Conservation (phyloP, 2,113 vertebrate species). For the Lepus americanus region DNA sequence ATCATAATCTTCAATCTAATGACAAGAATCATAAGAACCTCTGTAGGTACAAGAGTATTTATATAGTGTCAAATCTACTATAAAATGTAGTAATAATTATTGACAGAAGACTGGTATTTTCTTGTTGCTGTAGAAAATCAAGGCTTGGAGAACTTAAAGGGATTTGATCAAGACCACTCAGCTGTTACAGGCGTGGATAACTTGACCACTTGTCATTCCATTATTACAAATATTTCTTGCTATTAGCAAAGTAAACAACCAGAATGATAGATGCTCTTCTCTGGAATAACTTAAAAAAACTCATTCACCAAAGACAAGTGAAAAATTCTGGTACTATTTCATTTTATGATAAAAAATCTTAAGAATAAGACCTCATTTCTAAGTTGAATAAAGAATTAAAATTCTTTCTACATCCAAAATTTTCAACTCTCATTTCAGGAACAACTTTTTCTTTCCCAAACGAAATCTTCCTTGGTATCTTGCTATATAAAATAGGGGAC, state of each 20-base stretch:
- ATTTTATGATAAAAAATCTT: not conserved
- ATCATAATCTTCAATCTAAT: not conserved
- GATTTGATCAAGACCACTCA: not conserved
- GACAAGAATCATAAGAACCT: not conserved
- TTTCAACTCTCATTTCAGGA: conserved; percentile 48
- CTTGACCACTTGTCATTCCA: not conserved
- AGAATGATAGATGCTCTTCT: conserved; percentile 14
- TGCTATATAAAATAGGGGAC: conserved; percentile 2
- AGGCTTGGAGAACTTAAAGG: not conserved
- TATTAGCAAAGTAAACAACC: not conserved
- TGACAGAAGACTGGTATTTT: not conserved
- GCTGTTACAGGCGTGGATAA: not conserved
- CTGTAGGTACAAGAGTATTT: not conserved
- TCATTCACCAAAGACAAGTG: not conserved
- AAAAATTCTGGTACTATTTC: not conserved
- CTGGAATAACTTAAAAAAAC: not conserved
- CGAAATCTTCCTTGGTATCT: not conserved
- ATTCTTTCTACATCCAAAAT: not conserved
- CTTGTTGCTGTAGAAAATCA: not conserved
- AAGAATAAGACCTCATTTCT: not conserved
- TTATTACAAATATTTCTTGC: not conserved
- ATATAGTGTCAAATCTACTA: not conserved
- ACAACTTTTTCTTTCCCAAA: conserved; percentile 19
- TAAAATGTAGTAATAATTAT: not conserved
- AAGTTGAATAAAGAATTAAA: conserved; percentile 32